phyloP scores from a whole-genome alignment of 1,140 invertebrate species.

The Zelostemma sp. region DNA sequence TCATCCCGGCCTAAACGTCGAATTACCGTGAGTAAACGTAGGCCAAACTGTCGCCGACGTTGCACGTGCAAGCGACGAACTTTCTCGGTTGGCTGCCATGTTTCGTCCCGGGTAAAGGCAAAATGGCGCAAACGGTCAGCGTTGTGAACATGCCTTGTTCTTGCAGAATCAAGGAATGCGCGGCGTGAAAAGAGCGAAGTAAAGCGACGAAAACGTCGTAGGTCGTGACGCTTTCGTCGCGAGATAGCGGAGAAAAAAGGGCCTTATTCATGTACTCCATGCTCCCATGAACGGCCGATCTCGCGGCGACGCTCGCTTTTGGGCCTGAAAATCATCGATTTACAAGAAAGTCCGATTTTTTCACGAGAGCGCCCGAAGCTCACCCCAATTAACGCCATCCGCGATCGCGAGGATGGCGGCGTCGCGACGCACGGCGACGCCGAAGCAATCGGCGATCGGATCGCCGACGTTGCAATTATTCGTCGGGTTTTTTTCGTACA shows the following conservation, averaged over 20 bases:
- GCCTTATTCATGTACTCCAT: conserved; percentile 87
- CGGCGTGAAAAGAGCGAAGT: conserved; percentile 87
- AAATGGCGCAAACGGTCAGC: conserved; percentile 83
- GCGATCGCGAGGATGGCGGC: conserved; percentile 87
- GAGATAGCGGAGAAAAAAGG: conserved; percentile 72
- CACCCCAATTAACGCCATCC: conserved; percentile 95
- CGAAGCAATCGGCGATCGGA: conserved; percentile 93
- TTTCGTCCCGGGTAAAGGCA: conserved; percentile 71
- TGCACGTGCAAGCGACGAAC: conserved; percentile 89
- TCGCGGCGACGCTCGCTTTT: conserved; percentile 88
- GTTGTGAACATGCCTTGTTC: conserved; percentile 91
- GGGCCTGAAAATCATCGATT: conserved; percentile 70
- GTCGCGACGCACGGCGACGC: conserved; percentile 83
- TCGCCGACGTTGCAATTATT: conserved; percentile 84
- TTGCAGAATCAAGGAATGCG: conserved; percentile 88
- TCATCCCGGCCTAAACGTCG: too few species aligned
- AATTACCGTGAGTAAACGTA: conserved; percentile 84
- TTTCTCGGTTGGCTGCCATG: conserved; percentile 65
- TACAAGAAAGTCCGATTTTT: conserved; percentile 4
- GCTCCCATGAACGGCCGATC: conserved; percentile 89
- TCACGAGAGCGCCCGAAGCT: neutral
- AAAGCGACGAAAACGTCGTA: conserved; percentile 84
- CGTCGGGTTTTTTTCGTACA: conserved; percentile 85
- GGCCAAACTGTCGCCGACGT: conserved; percentile 91
- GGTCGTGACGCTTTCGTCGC: conserved; percentile 55